These are phyloP conservation scores for Antennarius maculatus DNA, from an alignment of 2,797 vertebrate species.

Conservation along the genomic window DNA sequence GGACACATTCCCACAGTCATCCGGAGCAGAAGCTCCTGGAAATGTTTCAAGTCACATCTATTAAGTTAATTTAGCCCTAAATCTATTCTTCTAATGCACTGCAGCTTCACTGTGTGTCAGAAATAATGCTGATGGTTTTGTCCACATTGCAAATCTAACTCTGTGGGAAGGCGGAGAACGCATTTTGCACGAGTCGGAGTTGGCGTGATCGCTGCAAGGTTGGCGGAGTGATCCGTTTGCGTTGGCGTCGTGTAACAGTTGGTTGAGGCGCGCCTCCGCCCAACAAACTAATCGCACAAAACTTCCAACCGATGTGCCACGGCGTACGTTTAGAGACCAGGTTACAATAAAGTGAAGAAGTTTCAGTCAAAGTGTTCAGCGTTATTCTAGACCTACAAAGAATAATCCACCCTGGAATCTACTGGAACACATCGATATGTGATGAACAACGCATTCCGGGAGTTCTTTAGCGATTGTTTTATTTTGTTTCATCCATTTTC, in stretches of 20 bases:
- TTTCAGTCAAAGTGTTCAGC: no score
- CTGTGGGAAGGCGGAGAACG: neutral
- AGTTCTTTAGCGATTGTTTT: constrained; percentile 48
- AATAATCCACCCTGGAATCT: constrained; percentile 13
- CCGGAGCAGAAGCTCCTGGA: constrained; percentile 36
- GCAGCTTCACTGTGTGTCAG: constrained; percentile 14
- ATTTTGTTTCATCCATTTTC: constrained; percentile 47
- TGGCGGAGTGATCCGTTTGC: constrained; percentile 5
- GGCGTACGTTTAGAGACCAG: no score
- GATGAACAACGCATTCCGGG: constrained; percentile 52
- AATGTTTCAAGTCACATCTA: constrained; percentile 48
- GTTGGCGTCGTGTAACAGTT: no score
- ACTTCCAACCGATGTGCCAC: neutral
- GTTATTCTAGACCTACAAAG: no score
- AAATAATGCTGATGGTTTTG: constrained; percentile 44
- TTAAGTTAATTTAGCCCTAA: constrained; percentile 40
- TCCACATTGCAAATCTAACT: constrained; percentile 13
- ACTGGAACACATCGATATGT: constrained; percentile 43
- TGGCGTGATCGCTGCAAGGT: neutral
- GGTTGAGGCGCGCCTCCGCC: no score
- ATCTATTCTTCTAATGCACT: constrained; percentile 38
- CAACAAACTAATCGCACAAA: no score
- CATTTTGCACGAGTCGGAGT: constrained; percentile 15
- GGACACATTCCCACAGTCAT: constrained; percentile 35
- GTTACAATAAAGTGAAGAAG: no score